phyloP scores from a whole-genome alignment of 1,140 invertebrate species.

The Colletes gigas region DNA sequence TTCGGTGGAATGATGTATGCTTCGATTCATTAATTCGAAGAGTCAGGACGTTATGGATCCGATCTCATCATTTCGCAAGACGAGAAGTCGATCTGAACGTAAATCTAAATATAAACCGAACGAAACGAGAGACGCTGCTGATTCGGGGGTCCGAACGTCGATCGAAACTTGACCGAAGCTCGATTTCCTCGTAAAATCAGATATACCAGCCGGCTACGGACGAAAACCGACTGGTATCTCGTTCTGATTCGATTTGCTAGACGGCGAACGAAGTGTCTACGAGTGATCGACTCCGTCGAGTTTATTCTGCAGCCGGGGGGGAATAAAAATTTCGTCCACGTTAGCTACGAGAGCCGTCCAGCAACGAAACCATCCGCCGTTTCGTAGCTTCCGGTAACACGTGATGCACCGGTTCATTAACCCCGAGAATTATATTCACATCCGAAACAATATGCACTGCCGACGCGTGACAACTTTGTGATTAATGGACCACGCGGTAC shows the following conservation, averaged over 20 bases:
- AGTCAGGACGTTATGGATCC: no score
- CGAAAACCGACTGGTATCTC: background rate
- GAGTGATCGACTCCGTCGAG: background rate
- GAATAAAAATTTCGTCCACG: background rate
- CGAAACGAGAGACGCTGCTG: background rate
- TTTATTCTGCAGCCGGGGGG: background rate
- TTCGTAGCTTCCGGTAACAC: no score
- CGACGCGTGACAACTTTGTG: constrained; percentile 28
- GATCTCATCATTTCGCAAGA: no score
- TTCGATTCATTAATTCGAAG: no score
- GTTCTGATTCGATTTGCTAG: background rate
- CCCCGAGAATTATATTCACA: constrained; percentile 30
- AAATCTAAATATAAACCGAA: background rate
- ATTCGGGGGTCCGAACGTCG: background rate
- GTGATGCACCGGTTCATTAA: constrained; percentile 9
- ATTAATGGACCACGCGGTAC: constrained; percentile 26
- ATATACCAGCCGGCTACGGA: background rate
- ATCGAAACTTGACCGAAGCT: constrained; percentile 17
- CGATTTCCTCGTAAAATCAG: constrained; percentile 1
- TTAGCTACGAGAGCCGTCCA: background rate
- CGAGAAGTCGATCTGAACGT: no score
- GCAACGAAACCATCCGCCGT: background rate
- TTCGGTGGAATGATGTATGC: no score
- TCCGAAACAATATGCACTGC: constrained; percentile 27
- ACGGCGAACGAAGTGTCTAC: background rate